These are phyloP conservation scores for Calonectris borealis DNA, from an alignment of 2,113 vertebrate genomes.

Conservation along the genomic window DNA sequence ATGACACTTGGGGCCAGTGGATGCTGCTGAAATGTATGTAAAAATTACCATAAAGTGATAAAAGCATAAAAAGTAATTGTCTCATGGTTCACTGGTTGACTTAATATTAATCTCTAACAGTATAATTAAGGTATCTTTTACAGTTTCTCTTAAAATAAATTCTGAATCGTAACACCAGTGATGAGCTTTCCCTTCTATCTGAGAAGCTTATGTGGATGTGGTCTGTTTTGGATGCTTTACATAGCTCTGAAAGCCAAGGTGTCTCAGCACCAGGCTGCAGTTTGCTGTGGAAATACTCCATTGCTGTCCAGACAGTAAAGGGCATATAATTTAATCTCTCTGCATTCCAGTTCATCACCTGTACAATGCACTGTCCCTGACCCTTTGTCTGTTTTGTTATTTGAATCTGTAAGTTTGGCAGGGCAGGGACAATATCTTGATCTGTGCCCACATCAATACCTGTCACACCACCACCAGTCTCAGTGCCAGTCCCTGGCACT, in stretches of 20 bases:
- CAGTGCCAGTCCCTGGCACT: too few species aligned
- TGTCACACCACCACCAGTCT: not conserved
- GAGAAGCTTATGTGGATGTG: not conserved
- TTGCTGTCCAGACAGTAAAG: not conserved
- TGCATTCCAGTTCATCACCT: not conserved
- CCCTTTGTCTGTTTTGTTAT: not conserved
- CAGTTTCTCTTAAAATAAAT: not conserved
- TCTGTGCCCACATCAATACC: not conserved
- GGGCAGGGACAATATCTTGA: not conserved
- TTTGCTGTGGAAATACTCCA: not conserved
- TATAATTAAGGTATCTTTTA: not conserved
- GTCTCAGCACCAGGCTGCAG: not conserved
- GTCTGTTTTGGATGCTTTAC: not conserved
- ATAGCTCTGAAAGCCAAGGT: not conserved
- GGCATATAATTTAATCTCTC: not conserved
- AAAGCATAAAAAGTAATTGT: not conserved
- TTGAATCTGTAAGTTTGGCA: not conserved
- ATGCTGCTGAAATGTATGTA: not conserved
- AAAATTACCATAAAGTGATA: not conserved
- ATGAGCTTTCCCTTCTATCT: not conserved
- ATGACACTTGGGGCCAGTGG: not conserved
- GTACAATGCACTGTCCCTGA: not conserved
- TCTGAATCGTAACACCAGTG: not conserved
- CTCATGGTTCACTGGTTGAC: not conserved
- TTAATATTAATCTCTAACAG: not conserved